These are phyloP conservation scores for Nerophis lumbriciformis DNA, from an alignment of 2,113 vertebrate species.

Conservation along the genomic window DNA sequence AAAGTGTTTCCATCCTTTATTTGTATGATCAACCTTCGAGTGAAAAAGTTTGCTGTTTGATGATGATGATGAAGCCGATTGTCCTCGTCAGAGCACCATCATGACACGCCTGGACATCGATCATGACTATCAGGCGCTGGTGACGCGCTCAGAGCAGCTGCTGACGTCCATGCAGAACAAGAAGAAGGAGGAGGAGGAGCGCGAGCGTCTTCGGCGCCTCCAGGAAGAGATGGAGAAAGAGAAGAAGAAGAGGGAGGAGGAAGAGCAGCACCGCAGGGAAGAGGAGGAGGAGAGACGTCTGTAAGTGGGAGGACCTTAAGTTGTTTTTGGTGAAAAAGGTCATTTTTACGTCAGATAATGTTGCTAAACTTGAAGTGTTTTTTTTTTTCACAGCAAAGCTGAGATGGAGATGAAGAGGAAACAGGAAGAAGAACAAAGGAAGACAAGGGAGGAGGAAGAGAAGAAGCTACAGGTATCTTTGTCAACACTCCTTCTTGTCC, in stretches of 20 bases:
- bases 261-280: slow-evolving; percentile 77
- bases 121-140: slow-evolving; percentile 79
- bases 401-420: slow-evolving; percentile 95
- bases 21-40: too few relatives aligned
- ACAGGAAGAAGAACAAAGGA: slow-evolving; percentile 90
- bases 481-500: too few relatives aligned
- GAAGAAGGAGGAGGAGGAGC: slow-evolving; percentile 92
- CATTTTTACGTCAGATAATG: neutral
- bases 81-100: slow-evolving; percentile 68
- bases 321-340: neutral
- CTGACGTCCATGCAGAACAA: slow-evolving; percentile 86
- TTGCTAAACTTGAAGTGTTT: neutral
- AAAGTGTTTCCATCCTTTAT: too few relatives aligned
- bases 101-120: slow-evolving; percentile 89
- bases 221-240: slow-evolving; percentile 95
- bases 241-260: slow-evolving; percentile 81
- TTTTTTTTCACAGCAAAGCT: slow-evolving; percentile 75
- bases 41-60: too few relatives aligned
- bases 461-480: slow-evolving; percentile 80
- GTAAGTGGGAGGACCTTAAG: slow-evolving; percentile 68
- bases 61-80: neutral
- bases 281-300: slow-evolving; percentile 85
- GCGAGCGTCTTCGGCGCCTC: slow-evolving; percentile 83
- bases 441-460: slow-evolving; percentile 89
- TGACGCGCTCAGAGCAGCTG: slow-evolving; percentile 85